Base-by-base conservation (phyloP, 92 coral and sea anemone species). In the Virgularia gustaviana region DNA sequence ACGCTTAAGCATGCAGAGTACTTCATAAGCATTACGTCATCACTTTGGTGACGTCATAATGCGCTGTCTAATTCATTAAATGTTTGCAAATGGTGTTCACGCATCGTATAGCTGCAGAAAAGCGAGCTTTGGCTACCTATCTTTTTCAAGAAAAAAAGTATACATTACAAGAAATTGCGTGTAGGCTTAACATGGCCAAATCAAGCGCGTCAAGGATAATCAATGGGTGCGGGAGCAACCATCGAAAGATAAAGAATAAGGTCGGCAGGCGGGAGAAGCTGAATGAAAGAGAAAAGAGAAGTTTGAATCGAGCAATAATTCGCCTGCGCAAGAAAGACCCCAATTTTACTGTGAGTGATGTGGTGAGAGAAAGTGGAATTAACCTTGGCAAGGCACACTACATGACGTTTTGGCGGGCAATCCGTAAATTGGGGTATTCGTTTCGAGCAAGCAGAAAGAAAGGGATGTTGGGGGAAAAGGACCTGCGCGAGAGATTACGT, bases 361-460 rank as follows among this genome's bases (percentile, higher is more conserved):
- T 64, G 13, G 71, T 64, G 9, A 43, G 43, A 36, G 30, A 54
- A 36, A 64, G 71, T 45, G 71, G 55, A 38, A 64, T 64, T 30
- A 28, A 52, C 38, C 55, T 45, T 16, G 43, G 32, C 13, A 64
- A 28, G 11, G 71, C 28, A 28, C 42, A 24, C 5, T 64, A 64
- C 70, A 34, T 35, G 30, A 64, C 55, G 43, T 64, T 64, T 39
- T 34, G 13, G 22, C 43, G 70, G 23, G 19, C 38, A 20, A 29
- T 64, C 32, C 42, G 44, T 22, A 13, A 15, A 28, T 36, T 39
- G 24, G 84, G 88, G 8, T 79, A 72, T 56, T 28, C 53, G 9
- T 83, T 71, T 73, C 36, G 49, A 53, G 76, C 57, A 35, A 63
- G 81, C 55, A 72, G 82, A n/a, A 76, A 77, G 70, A 76, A 82